These are phyloP conservation scores for Drosophila koepferae DNA, from an alignment of 2,888 invertebrate genomes.

Conservation along the genomic window DNA sequence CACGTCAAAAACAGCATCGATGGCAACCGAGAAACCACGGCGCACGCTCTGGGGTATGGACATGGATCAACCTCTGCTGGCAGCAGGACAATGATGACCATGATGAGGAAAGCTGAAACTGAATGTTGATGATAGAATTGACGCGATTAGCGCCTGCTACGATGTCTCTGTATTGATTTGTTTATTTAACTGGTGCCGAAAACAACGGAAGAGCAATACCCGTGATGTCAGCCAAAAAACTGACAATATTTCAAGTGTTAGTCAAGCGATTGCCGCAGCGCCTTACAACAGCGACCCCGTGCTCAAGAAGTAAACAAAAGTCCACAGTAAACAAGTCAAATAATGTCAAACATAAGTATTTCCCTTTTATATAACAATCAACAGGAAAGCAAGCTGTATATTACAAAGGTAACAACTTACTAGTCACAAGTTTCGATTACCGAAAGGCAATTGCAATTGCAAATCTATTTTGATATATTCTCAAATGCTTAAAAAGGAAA, in stretches of 20 bases:
- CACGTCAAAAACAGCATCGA: constrained; percentile 62
- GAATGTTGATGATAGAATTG: constrained; percentile 35
- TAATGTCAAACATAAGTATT: constrained; percentile 14
- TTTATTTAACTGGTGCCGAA: constrained; percentile 56
- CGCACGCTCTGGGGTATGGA: constrained; percentile 4
- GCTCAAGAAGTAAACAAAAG: constrained; percentile 21
- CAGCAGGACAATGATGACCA: constrained; percentile 41
- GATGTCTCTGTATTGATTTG: constrained; percentile 40
- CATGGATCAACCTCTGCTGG: constrained; percentile 4
- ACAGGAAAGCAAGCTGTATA: background rate
- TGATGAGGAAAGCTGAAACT: constrained; percentile 33
- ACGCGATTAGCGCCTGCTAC: constrained; percentile 38
- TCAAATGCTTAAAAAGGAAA: background rate
- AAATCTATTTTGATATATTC: background rate
- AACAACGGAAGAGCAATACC: constrained; percentile 23
- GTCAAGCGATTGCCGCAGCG: constrained; percentile 8
- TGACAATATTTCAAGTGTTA: constrained; percentile 37
- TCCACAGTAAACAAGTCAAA: constrained; percentile 35
- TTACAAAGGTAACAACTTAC: background rate
- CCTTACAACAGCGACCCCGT: background rate
- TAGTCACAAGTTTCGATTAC: background rate
- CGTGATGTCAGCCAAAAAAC: constrained; percentile 26
- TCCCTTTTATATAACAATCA: background rate
- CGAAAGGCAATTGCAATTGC: background rate
- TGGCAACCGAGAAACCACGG: constrained; percentile 22